Percentiles rank a stretch among this genome's conserved stretches.
These are phyloP conservation scores for Notiomystis cincta DNA, from an alignment of 2,113 vertebrate genomes.

Conservation along the genomic window DNA sequence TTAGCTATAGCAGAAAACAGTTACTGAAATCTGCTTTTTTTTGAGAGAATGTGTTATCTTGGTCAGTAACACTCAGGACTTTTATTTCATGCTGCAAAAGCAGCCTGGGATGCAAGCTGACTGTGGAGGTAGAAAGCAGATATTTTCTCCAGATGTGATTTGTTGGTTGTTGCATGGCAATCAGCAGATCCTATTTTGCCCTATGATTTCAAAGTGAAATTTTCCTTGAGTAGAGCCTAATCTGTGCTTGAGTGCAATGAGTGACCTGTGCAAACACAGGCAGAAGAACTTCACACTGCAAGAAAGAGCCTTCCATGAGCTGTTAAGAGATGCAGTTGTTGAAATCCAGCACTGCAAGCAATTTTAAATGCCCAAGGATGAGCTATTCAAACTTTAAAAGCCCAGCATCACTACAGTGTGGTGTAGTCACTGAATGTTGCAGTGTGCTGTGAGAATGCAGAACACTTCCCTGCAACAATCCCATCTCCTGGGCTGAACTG, in stretches of 20 bases:
- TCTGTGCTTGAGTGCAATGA: background rate
- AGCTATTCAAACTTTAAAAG: background rate
- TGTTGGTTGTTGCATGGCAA: background rate
- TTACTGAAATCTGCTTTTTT: background rate
- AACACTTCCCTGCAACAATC: background rate
- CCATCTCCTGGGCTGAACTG: background rate
- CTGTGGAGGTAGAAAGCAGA: background rate
- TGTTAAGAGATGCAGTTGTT: background rate
- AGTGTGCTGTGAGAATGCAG: background rate
- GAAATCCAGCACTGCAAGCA: background rate
- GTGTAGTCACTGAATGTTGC: background rate
- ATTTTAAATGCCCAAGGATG: background rate
- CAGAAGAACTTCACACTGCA: background rate
- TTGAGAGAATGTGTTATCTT: background rate
- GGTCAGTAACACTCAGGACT: background rate
- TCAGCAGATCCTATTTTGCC: background rate
- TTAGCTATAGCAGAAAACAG: background rate
- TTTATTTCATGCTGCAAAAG: background rate
- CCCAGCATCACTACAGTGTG: background rate
- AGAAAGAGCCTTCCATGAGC: background rate
- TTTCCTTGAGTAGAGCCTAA: background rate
- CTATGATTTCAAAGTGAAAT: background rate
- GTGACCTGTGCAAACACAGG: background rate
- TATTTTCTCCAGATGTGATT: background rate
- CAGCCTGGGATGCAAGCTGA: background rate